A percentile compares a stretch with the other conserved stretches of the same genome.
Evolutionary conservation across 2,888 invertebrate species (phyloP).

Genomic region (Drosophila neotestacea): DNA sequence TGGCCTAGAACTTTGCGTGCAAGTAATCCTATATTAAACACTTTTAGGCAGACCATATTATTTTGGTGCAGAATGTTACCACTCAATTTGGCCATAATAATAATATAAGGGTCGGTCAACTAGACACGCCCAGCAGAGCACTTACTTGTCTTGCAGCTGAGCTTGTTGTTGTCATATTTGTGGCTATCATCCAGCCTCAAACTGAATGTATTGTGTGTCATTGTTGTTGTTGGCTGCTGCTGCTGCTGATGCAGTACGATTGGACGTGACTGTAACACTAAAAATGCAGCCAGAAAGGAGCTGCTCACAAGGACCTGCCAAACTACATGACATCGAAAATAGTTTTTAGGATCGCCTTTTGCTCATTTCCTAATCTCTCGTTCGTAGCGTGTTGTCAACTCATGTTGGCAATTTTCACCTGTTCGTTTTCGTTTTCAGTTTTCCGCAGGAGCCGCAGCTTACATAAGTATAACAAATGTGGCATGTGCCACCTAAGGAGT

Average conservation of each 20-base stretch:
- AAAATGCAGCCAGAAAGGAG: conserved; percentile 56
- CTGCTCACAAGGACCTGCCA: conserved; percentile 28
- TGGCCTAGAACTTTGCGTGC: conserved; percentile 11
- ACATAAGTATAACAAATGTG: conserved; percentile 70
- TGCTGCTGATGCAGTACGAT: conserved; percentile 47
- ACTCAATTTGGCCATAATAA: conserved; percentile 73
- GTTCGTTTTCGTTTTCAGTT: conserved; percentile 29
- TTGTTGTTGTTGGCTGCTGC: conserved; percentile 38
- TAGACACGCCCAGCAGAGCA: conserved; percentile 44
- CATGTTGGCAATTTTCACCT: conserved; percentile 81
- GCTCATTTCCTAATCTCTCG: conserved; percentile 68
- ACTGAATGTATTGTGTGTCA: conserved; percentile 4
- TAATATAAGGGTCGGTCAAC: conserved; percentile 54
- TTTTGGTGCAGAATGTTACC: conserved; percentile 55
- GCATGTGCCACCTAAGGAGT: conserved; percentile 20
- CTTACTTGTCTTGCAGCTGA: conserved; percentile 24
- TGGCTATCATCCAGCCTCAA: conserved; percentile 51
- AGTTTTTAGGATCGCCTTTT: conserved; percentile 63
- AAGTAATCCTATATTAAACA: conserved; percentile 24
- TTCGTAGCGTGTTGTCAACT: conserved; percentile 69
- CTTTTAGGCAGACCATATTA: conserved; percentile 43
- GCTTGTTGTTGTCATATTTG: conserved; percentile 54
- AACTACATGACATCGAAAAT: conserved; percentile 72
- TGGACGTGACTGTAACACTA: conserved; percentile 72
- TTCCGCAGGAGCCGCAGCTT: conserved; percentile 57